Conservation (phyloP, 2,113 vertebrate genomes). For the Prunella fulvescens region DNA sequence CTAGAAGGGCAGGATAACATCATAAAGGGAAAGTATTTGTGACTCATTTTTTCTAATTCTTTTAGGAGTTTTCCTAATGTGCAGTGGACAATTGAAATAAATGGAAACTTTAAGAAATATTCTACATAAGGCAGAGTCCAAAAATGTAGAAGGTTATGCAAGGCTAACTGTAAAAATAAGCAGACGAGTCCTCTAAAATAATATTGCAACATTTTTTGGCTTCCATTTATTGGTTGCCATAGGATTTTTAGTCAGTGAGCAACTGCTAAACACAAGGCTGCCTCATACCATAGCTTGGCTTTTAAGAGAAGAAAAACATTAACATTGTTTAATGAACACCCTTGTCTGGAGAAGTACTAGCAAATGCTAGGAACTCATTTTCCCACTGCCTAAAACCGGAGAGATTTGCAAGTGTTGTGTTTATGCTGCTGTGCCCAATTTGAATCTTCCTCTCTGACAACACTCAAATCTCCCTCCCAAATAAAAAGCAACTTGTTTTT, state of each 20-base stretch:
- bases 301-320: constrained; percentile 52
- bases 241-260: constrained; percentile 59
- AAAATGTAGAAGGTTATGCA: constrained; percentile 74
- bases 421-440: neutral
- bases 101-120: constrained; percentile 69
- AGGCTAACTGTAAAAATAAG: constrained; percentile 76
- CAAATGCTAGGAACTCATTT: constrained; percentile 37
- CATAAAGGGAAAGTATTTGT: constrained; percentile 48
- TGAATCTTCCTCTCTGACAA: neutral
- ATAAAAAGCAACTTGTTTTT: constrained; percentile 3
- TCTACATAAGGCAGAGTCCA: constrained; percentile 72
- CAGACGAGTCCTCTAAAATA: constrained; percentile 74
- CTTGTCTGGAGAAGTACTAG: constrained; percentile 43
- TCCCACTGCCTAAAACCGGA: constrained; percentile 13
- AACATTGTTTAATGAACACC: constrained; percentile 51
- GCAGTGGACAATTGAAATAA: constrained; percentile 61
- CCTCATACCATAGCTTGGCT: constrained; percentile 48
- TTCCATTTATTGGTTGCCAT: constrained; percentile 53
- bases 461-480: neutral
- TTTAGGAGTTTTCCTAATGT: constrained; percentile 52
- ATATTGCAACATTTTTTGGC: constrained; percentile 76
- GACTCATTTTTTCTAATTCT: constrained; percentile 61
- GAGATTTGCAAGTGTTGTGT: constrained; percentile 11
- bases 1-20: constrained; percentile 46
- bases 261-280: constrained; percentile 41